Conservation (phyloP, 1,140 invertebrate genomes). For the Teleogryllus occipitalis region DNA sequence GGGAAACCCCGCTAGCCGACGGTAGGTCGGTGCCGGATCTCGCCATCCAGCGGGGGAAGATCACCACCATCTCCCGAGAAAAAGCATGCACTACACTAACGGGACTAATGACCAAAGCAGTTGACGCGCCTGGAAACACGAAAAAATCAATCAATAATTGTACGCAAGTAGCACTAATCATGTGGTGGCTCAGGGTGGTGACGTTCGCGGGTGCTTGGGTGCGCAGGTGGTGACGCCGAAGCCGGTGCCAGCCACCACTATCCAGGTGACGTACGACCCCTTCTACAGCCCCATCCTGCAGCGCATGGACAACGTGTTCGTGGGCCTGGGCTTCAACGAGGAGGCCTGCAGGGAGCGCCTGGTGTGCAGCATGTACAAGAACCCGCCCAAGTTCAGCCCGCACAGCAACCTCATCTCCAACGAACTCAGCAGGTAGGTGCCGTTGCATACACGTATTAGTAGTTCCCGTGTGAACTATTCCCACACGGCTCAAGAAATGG, state of each 20-base stretch:
- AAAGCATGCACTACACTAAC: no score
- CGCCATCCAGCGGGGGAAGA: no score
- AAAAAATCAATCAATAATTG: no score
- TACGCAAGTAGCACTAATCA: no score
- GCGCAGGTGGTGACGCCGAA: constrained; percentile 7
- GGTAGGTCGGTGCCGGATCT: no score
- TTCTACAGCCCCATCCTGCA: constrained; percentile 71
- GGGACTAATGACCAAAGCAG: no score
- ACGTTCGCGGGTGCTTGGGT: no score
- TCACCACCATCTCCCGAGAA: no score
- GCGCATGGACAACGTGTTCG: constrained; percentile 63
- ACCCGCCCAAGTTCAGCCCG: constrained; percentile 63
- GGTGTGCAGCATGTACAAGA: constrained; percentile 74
- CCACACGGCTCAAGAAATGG: not conserved
- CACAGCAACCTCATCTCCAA: constrained; percentile 76
- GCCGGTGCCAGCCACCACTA: constrained; percentile 8
- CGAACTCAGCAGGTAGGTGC: constrained; percentile 68
- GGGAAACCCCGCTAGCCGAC: no score
- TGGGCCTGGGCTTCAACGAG: constrained; percentile 53
- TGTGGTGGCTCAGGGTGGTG: no score
- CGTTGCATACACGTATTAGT: not conserved
- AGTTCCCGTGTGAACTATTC: not conserved
- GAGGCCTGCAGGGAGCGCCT: constrained; percentile 64
- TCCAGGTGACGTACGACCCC: constrained; percentile 43
- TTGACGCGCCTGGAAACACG: no score